These are phyloP conservation scores for Oenanthe melanoleuca DNA, from an alignment of 2,113 vertebrate genomes.

Conservation along the genomic window DNA sequence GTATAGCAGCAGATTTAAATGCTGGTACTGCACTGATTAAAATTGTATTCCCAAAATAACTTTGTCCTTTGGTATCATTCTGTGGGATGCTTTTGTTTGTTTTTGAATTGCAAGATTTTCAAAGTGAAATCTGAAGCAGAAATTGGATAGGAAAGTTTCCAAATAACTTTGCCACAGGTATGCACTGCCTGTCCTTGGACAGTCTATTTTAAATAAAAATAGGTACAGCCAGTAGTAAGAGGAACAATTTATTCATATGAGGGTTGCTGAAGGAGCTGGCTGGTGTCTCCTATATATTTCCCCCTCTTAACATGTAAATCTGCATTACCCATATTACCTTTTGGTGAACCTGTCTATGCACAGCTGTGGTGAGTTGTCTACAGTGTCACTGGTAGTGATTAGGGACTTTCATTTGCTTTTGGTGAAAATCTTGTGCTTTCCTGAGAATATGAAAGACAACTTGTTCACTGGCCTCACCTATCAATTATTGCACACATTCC, in stretches of 20 bases:
- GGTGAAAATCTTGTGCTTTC: neutral
- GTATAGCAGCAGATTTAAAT: constrained; percentile 38
- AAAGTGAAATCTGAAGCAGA: constrained; percentile 27
- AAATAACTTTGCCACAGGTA: neutral
- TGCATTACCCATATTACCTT: neutral
- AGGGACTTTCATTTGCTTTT: neutral
- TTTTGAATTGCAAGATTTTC: constrained; percentile 28
- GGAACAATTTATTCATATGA: neutral
- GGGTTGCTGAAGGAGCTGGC: neutral
- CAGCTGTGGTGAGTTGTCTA: neutral
- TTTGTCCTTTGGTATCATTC: constrained; percentile 42
- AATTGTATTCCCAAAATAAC: constrained; percentile 55
- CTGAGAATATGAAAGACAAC: neutral
- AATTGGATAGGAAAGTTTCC: neutral
- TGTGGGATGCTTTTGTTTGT: constrained; percentile 13
- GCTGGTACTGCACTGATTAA: constrained; percentile 50
- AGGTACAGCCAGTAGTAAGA: neutral
- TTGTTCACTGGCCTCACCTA: rapidly evolving
- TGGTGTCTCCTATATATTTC: neutral
- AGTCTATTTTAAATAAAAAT: neutral
- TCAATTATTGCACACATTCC: neutral
- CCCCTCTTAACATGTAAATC: neutral
- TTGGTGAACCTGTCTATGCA: neutral
- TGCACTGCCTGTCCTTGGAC: neutral
- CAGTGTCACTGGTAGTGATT: neutral